Conservation (phyloP, 2,888 invertebrate genomes). For the Ischnura elegans region DNA sequence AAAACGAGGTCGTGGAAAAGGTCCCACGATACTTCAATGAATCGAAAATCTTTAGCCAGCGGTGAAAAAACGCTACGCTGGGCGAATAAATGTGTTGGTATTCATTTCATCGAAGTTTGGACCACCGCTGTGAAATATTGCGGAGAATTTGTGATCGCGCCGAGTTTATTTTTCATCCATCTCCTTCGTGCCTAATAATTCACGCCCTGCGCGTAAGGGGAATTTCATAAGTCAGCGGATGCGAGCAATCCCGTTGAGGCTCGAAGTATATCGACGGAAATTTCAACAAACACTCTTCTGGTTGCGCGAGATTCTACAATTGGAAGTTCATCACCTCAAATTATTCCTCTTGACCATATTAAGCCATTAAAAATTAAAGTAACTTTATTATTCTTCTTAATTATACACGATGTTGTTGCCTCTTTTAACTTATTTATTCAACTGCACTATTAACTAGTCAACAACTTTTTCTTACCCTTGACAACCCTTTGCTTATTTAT, state of each 20-base stretch:
- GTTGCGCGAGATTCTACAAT: neutral
- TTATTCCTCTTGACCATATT: neutral
- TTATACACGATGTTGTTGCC: no score
- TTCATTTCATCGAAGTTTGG: neutral
- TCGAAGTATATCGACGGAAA: neutral
- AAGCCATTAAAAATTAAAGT: neutral
- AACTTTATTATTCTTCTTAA: no score
- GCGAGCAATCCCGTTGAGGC: neutral
- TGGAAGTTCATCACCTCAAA: neutral
- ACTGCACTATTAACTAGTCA: no score
- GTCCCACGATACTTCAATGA: neutral
- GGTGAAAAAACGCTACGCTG: neutral
- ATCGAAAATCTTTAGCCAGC: neutral
- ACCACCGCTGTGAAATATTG: neutral
- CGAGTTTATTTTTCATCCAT: neutral
- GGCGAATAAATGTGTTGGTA: neutral
- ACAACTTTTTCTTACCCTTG: no score
- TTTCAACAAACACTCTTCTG: neutral
- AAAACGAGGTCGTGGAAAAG: neutral
- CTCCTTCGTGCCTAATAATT: neutral
- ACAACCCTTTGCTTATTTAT: no score
- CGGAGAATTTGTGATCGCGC: neutral
- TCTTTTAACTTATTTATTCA: no score
- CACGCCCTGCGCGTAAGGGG: neutral
- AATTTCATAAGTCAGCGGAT: neutral